phyloP scores from a whole-genome alignment of 2,888 invertebrate species.

The Hipparchia semele region DNA sequence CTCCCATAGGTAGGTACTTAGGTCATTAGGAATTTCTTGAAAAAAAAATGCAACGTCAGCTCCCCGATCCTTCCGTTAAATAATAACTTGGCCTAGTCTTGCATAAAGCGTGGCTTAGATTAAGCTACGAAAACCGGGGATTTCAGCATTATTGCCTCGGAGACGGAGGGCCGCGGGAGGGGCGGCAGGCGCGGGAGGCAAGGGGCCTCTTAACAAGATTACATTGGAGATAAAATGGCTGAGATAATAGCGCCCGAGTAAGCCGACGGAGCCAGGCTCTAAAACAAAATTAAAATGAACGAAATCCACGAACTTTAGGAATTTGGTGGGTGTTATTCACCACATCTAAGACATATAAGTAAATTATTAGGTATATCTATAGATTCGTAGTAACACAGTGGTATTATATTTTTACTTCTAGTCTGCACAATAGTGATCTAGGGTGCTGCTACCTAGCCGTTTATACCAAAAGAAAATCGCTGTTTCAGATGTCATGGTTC shows the following conservation, averaged over 20 bases:
- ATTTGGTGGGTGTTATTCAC: conserved; percentile 2
- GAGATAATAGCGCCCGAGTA: conserved; percentile 75
- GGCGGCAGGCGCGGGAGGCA: conserved; percentile 46
- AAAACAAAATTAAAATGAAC: conserved; percentile 76
- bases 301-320: conserved; percentile 45
- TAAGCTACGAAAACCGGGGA: conserved; percentile 77
- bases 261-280: conserved; percentile 61
- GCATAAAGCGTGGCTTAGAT: conserved; percentile 72
- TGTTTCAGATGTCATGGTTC: no score
- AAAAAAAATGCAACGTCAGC: not conserved
- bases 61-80: conserved; percentile 31
- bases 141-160: conserved; percentile 75
- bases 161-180: conserved; percentile 39
- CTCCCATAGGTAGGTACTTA: no score
- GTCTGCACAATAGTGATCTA: no score
- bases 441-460: no score
- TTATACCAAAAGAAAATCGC: no score
- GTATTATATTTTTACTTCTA: no score
- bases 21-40: no score
- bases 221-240: conserved; percentile 80
- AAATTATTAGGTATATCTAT: no score
- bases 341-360: no score
- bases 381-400: no score
- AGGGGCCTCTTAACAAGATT: conserved; percentile 81
- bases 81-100: conserved; percentile 64